Percentiles rank a stretch among this genome's conserved stretches.
These are phyloP conservation scores for Meloidogyne exigua DNA, from an alignment of 1,140 invertebrate species.

Conservation along the genomic window DNA sequence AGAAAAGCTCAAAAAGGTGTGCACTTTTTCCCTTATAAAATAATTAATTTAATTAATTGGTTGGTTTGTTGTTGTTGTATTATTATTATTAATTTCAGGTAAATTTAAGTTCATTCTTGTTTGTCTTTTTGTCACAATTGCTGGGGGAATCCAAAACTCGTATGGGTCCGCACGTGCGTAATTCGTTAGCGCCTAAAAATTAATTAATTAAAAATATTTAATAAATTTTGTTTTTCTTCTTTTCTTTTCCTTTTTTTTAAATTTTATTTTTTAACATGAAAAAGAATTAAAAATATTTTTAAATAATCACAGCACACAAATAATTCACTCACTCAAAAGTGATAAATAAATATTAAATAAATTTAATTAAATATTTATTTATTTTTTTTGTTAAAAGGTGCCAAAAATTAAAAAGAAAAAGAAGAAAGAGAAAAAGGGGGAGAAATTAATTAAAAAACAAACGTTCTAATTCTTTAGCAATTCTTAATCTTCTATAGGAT, in stretches of 20 bases:
- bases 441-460: slow-evolving; percentile 34
- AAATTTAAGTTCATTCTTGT: not conserved
- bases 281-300: no score
- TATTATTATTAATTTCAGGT: not conserved
- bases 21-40: no score
- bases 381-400: not conserved
- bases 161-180: slow-evolving; percentile 32
- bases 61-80: not conserved
- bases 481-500: slow-evolving; percentile 44
- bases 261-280: no score
- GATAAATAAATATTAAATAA: no score
- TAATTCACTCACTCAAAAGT: no score
- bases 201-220: slow-evolving; percentile 11
- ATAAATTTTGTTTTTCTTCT: not conserved
- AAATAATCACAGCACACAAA: no score
- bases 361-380: no score
- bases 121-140: not conserved
- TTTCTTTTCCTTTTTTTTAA: not conserved
- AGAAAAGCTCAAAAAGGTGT: no score
- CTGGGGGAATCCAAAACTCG: slow-evolving; percentile 22
- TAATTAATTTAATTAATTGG: not conserved
- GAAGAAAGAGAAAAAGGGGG: not conserved
- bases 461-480: slow-evolving; percentile 51
- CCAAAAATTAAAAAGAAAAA: not conserved
- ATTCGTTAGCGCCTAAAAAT: slow-evolving; percentile 35